Evolutionary conservation across 2,888 invertebrate species (phyloP), one percentile per base, ranked within the genome.

Genomic region (Anaspis maculata): DNA sequence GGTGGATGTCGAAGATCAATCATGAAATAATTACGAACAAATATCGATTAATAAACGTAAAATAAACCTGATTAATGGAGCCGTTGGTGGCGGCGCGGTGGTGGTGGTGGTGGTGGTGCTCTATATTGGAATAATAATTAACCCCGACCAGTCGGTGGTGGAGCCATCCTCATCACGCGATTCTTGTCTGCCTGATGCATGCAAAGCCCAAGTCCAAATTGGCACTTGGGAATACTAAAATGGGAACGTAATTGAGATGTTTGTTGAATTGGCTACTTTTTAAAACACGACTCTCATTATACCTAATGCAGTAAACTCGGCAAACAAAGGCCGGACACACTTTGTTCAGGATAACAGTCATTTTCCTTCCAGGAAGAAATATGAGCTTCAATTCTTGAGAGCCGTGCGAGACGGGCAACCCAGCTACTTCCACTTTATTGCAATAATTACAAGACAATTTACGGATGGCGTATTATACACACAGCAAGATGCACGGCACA

Each of bases 71-170:
- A 45, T 45, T 45, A 42, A 42, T 39, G 37, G 28, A 30, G 30
- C 41, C 37, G 39, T 35, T 41, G 34, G 25, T 40, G 25, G n/a
- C n/a, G n/a, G n/a, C n/a, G n/a, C n/a, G n/a, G n/a, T n/a, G n/a
- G n/a, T n/a, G n/a, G n/a, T n/a, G n/a, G n/a, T n/a, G n/a, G n/a
- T n/a, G n/a, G n/a, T n/a, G n/a, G n/a, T n/a, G n/a, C n/a, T 32
- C 45, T 38, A 42, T 45, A 42, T 41, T 42, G n/a, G n/a, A n/a
- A 42, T 41, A 42, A 42, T 42, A 42, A 45, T 42, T 41, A 42
- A 33, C 23, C 27, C 27, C 22, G 21, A 6, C 5, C 6, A 19
- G 33, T 34, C 26, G 30, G 25, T 29, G 38, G 34, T 16, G n/a
- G n/a, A n/a, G n/a, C n/a, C n/a, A 24, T n/a, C 27, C 30, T 36